phyloP scores from a whole-genome alignment of 2,797 vertebrate genomes.

The Xyrichtys novacula region DNA sequence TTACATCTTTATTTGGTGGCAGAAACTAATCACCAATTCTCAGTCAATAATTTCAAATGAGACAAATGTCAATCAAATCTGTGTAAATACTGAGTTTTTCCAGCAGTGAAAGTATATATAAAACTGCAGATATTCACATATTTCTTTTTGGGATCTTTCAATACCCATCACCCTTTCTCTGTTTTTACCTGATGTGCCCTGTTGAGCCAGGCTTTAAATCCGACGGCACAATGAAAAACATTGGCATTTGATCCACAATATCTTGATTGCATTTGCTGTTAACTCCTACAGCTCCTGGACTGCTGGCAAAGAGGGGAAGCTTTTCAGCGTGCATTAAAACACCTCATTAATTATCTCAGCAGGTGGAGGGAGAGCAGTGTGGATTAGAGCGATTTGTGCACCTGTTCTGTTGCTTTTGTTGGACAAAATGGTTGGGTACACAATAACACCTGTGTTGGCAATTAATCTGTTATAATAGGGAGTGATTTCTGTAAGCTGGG shows the following conservation, averaged over 20 bases:
- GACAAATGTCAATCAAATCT: no score
- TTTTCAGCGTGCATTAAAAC: constrained; percentile 56
- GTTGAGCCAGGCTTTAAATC: constrained; percentile 43
- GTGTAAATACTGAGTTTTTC: no score
- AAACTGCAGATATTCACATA: neutral
- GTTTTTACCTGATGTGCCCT: constrained; percentile 29
- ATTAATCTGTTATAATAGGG: constrained; percentile 21
- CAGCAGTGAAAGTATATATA: constrained; percentile 8
- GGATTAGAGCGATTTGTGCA: constrained; percentile 67
- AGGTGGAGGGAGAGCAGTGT: constrained; percentile 66
- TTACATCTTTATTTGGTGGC: no score
- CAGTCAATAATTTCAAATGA: no score
- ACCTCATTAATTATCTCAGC: constrained; percentile 80
- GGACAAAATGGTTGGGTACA: constrained; percentile 66
- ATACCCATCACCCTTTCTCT: constrained; percentile 27
- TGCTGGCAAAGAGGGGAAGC: constrained; percentile 45
- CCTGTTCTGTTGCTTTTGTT: constrained; percentile 69
- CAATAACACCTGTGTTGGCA: constrained; percentile 68
- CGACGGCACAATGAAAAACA: constrained; percentile 44
- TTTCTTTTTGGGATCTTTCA: constrained; percentile 11
- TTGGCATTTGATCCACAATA: constrained; percentile 52
- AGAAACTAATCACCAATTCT: no score
- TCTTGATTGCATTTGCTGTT: constrained; percentile 56
- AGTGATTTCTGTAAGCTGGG: constrained; percentile 43
- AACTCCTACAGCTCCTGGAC: constrained; percentile 40